Base-by-base conservation (phyloP, 1,140 invertebrate genomes). In the Tribolium madens region DNA sequence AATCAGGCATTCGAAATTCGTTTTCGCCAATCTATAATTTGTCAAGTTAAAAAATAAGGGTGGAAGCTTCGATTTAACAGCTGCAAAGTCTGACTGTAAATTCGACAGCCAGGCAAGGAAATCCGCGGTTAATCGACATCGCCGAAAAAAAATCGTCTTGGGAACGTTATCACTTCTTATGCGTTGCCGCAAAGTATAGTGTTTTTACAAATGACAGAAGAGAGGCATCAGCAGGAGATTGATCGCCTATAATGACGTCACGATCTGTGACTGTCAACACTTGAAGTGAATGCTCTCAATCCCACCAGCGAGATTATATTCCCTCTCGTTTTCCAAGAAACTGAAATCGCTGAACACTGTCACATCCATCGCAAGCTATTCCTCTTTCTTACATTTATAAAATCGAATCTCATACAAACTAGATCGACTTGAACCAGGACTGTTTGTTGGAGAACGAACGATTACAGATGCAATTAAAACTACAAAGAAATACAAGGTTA, bases 251-350 rank as follows among this genome's bases (percentile, higher is more conserved):
- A 78, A 78, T 74, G 76, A 74, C 76, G 57, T 78, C 72, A 74
- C 76, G 76, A 74, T 78, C 70, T 78, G 76, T 74, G 72, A 78
- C 64, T 78, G 76, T 78, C 76, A 73, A 68, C 76, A 78, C 76
- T 70, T 53, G 15, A 53, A 60, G 33, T 74, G 53, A 74, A 74
- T 74, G 72, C 72, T 60, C 53, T 74, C 70, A 72, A 72, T 72
- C 70, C 50, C 50, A 52, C 70, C 50, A 72, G 50, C 70, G 50
- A 72, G 70, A 72, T 72, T 72, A 72, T 72, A 72, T 52, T 52
- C 70, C 26, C 50, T 72, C 50, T 64, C 57, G 57, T 64, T 64
- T 57, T 64, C 57, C 17, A 64, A 64, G 57, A 64, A 64, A 64
- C 57, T 64, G 57, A 64, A 64, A 33, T 64, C 57, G 57, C 17